Evolutionary conservation across 1,140 invertebrate genomes (phyloP).

Genomic region (Bombus soroeensis): DNA sequence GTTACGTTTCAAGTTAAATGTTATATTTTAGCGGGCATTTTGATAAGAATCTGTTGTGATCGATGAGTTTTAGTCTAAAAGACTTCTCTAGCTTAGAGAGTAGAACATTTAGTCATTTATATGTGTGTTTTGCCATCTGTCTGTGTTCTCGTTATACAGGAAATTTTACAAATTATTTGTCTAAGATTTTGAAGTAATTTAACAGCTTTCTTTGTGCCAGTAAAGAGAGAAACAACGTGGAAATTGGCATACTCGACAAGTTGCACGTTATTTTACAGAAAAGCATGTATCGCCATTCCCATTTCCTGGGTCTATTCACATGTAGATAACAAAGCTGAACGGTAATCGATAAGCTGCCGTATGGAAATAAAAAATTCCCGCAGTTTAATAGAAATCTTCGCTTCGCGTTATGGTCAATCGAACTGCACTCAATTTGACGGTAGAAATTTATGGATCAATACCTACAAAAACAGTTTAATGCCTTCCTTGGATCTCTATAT

Average conservation of each 20-base stretch:
- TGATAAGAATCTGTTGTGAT: neutral
- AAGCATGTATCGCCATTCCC: neutral
- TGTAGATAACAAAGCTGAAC: constrained; percentile 15
- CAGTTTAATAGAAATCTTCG: constrained; percentile 6
- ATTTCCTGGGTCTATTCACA: constrained; percentile 15
- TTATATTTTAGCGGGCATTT: neutral
- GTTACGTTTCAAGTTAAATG: neutral
- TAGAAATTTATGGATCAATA: neutral
- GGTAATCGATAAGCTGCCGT: constrained; percentile 12
- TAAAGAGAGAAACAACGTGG: neutral
- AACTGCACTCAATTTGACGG: neutral
- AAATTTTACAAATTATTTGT: neutral
- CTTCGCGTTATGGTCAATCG: neutral
- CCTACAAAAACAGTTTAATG: neutral
- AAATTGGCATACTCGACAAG: neutral
- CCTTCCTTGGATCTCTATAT: too few species aligned
- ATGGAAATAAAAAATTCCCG: neutral
- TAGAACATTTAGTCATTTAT: too few species aligned
- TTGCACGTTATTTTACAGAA: constrained; percentile 1
- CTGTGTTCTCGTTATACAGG: too few species aligned
- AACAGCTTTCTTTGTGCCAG: neutral
- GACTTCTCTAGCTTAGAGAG: too few species aligned
- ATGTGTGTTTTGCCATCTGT: too few species aligned
- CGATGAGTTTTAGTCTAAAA: too few species aligned
- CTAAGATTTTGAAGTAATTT: neutral